Base-by-base conservation (phyloP, 2,797 vertebrate genomes). In the Taenioides sp. region DNA sequence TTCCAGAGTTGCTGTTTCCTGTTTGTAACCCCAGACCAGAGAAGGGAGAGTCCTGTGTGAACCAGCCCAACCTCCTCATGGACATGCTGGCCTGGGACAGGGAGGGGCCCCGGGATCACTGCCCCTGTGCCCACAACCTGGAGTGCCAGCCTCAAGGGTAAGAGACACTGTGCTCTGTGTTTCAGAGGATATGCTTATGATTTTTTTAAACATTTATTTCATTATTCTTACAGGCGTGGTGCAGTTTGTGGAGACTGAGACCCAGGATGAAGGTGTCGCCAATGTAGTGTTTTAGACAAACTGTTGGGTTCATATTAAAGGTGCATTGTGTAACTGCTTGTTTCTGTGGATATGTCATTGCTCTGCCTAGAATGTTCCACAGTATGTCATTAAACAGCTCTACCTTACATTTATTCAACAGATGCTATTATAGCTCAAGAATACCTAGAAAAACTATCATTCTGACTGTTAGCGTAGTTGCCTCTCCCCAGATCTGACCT, bases 11-110 rank as follows among this genome's bases (percentile, higher is more conserved):
- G 0, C 83, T 98, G 78, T 97, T 96, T 22, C 97, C 98, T 0
- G 96, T 99, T 71, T 99, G 98, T 77, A 96, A 93, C 4, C 95
- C 95, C 2, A 87, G 93, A 69, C 94, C 95, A 0, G 61, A 82
- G 75, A 94, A 94, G 73, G 95, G 94, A 0, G 93, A 98, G 67
- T 88, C 90, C 43, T 99, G 97, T 77, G 85, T 91, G 0, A 94
- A 90, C 71, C 93, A 95, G 50, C 89, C 94, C 6, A 96, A 96
- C 84, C 93, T 94, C 47, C 86, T 98, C 37, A 93, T 96, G 82
- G 96, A 96, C 79, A 92, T 98, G 67, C 92, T 98, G 87, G 92
- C 95, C 78, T 98, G 96, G 98, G 96, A 98, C 40, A 89, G 96
- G 73, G 96, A 96, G 67, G 95, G 95, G 0, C 96, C 94, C 0